A percentile compares a stretch with the other conserved stretches of the same genome.
Evolutionary conservation across 2,888 invertebrate genomes (phyloP).

Genomic region (Arrhopalites spinosus): DNA sequence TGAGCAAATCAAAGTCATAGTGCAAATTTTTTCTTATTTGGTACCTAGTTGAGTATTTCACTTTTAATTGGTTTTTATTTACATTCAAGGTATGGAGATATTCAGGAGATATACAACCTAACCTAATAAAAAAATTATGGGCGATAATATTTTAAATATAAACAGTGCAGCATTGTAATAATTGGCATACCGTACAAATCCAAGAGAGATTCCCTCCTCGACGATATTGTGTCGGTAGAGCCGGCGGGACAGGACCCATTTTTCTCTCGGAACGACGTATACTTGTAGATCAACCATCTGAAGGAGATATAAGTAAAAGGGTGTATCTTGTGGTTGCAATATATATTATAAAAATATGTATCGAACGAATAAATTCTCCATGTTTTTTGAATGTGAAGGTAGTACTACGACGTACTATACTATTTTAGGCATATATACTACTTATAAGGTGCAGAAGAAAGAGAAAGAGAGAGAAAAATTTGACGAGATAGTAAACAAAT

Average conservation of each 20-base stretch:
- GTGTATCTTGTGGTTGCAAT: constrained; percentile 3
- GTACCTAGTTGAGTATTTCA: neutral
- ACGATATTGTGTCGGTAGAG: constrained; percentile 62
- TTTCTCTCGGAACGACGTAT: constrained; percentile 62
- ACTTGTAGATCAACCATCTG: constrained; percentile 63
- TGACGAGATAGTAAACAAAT: too few relatives aligned
- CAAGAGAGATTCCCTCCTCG: constrained; percentile 62
- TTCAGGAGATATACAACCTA: too few relatives aligned
- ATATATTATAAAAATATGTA: too few relatives aligned
- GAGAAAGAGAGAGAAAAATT: too few relatives aligned
- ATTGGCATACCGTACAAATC: constrained; percentile 63
- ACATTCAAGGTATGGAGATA: neutral
- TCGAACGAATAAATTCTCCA: neutral
- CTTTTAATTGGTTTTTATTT: neutral
- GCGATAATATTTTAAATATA: too few relatives aligned
- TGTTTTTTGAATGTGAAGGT: neutral
- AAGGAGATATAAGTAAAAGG: constrained; percentile 44
- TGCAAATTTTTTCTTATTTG: neutral
- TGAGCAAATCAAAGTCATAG: neutral
- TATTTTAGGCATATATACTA: too few relatives aligned
- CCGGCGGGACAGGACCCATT: constrained; percentile 62
- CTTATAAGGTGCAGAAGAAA: neutral
- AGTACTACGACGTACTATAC: too few relatives aligned
- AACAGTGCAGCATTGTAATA: too few relatives aligned
- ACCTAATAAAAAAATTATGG: too few relatives aligned